Conservation (phyloP, 2,797 vertebrate species). For the Triplophysa bombifrons region DNA sequence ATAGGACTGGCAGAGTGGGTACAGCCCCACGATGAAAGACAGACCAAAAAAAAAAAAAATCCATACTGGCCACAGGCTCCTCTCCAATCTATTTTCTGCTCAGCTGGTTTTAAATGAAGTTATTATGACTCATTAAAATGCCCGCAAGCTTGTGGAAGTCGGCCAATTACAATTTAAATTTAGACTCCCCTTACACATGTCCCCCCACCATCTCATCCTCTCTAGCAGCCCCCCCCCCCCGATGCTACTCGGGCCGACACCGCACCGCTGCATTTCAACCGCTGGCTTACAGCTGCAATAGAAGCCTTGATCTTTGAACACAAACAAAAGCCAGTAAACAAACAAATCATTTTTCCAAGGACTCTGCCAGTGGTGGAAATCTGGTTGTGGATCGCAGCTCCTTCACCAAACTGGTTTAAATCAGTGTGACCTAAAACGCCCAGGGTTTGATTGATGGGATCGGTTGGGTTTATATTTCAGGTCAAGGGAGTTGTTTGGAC, state of each 20-base stretch:
- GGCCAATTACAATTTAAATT: conserved; percentile 99
- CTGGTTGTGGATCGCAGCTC: conserved; percentile 21
- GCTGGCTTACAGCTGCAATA: conserved; percentile 62
- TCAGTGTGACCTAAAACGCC: conserved; percentile 39
- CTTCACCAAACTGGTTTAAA: conserved; percentile 46
- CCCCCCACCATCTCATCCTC: conserved; percentile 60
- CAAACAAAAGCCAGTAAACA: conserved; percentile 59
- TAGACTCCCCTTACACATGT: conserved; percentile 81
- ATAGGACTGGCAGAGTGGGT: conserved; percentile 65
- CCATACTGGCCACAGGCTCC: conserved; percentile 98
- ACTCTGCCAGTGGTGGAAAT: conserved; percentile 46
- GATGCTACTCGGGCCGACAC: conserved; percentile 49
- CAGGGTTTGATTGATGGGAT: conserved; percentile 9
- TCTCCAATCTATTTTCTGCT: conserved; percentile 99
- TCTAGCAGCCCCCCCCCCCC: conserved; percentile 64
- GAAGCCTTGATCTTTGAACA: conserved; percentile 59
- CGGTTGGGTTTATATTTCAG: neutral
- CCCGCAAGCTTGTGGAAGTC: conserved; percentile 99
- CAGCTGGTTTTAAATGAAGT: conserved; percentile 99
- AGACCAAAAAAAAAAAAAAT: conserved; percentile 73
- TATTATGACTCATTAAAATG: conserved; percentile 99
- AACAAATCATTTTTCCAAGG: conserved; percentile 61
- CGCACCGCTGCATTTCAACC: conserved; percentile 59
- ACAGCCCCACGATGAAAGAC: conserved; percentile 71
- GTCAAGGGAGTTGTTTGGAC: neutral